phyloP scores from a whole-genome alignment of 2,113 vertebrate genomes.

The Balaeniceps rex region DNA sequence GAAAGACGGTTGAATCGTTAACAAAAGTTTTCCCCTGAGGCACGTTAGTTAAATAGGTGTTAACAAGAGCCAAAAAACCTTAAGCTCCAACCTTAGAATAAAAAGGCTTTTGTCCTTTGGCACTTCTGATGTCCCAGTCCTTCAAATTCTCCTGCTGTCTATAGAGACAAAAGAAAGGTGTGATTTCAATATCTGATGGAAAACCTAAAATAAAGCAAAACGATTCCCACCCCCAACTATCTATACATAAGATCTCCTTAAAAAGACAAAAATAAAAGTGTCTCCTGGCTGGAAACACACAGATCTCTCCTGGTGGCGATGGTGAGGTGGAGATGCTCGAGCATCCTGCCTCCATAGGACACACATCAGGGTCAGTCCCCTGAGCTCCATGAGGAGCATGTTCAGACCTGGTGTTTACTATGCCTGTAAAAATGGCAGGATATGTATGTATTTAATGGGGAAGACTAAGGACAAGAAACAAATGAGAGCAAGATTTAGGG shows the following conservation, averaged over 20 bases:
- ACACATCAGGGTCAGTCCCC: neutral
- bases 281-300: neutral
- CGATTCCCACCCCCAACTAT: neutral
- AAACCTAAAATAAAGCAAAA: neutral
- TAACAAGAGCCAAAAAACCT: neutral
- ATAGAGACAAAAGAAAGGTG: neutral
- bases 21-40: constrained; percentile 13
- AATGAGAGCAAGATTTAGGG: neutral
- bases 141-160: neutral
- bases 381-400: neutral
- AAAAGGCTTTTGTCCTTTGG: constrained; percentile 16
- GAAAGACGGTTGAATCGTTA: constrained; percentile 31
- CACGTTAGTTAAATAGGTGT: neutral
- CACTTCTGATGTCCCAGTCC: neutral
- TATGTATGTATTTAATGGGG: neutral
- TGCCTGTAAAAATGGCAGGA: neutral
- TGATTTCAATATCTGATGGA: neutral
- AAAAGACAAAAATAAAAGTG: neutral
- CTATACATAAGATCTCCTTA: neutral
- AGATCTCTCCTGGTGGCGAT: neutral
- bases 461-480: neutral
- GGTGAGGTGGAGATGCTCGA: fast-evolving
- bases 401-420: neutral
- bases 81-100: neutral
- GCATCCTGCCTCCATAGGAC: neutral